Evolutionary conservation across 2,797 vertebrate genomes (phyloP), one percentile per base, ranked within the genome.

Genomic region (Acrocephalus scirpaceus): DNA sequence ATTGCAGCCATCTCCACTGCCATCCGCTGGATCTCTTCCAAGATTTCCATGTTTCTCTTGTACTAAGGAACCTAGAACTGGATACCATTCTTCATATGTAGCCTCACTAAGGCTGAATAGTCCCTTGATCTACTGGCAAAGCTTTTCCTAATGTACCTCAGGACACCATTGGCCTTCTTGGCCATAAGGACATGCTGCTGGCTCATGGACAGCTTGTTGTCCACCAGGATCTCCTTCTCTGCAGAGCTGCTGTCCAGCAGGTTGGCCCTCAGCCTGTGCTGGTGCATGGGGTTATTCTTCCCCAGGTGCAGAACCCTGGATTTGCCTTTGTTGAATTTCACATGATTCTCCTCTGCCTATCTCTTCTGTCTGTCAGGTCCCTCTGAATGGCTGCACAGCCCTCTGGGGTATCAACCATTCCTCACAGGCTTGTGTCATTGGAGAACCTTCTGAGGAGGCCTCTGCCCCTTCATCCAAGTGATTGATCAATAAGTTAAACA

Each of bases 391-490:
- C 16, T 79, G 9, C n/a, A 21, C 45, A 60, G 16, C 3, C 0
- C n/a, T 34, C 13, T 29, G 29, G 38, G 16, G 2, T 51, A 17
- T 58, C 0, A 0, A 15, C 20, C 13, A 17, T 20, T 53, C 20
- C 7, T 88, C n/a, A 1, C 23, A 73, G 16, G 0, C 5, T 17
- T 66, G 38, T 58, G 53, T 38, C 14, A 13, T 29, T 60, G 21
- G 20, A 5, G 6, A 47, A 30, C 38, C 45, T 53, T 15, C 7
- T 29, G 25, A 53, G 34, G 29, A 26, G 9, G 14, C 17, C 0
- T 47, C 29, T 73, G 14, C 13, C 5, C 25, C 25, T 60, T 30
- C 38, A 47, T 30, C n/a, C 53, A 60, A 30, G 47, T 30, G 4
- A 47, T 1, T 40, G 29, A 26, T 66, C 0, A 0, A 2, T 40